A percentile compares a stretch with the other conserved stretches of the same genome.
phyloP scores from a whole-genome alignment of 2,888 invertebrate species.

The Nomada fabriciana region DNA sequence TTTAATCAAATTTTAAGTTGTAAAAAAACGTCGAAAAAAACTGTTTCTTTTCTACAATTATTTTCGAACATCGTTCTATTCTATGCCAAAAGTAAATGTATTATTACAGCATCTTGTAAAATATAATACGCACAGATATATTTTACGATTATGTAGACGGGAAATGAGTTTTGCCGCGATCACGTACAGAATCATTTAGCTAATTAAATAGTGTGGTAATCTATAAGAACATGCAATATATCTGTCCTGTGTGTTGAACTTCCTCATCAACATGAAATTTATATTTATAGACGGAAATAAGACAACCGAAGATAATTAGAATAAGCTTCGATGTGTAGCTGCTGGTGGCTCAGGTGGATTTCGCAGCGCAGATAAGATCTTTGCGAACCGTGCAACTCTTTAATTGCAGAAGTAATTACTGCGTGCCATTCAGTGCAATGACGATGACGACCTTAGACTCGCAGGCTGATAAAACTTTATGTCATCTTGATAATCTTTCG shows the following conservation, averaged over 20 bases:
- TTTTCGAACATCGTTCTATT: no score
- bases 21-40: not conserved
- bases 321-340: slow-evolving; percentile 44
- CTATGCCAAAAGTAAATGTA: no score
- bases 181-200: not conserved
- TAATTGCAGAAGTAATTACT: slow-evolving; percentile 68
- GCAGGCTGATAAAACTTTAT: slow-evolving; percentile 58
- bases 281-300: slow-evolving; percentile 51
- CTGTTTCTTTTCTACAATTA: no score
- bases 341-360: slow-evolving; percentile 42
- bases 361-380: slow-evolving; percentile 53
- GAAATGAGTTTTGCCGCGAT: not conserved
- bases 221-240: not conserved
- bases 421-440: slow-evolving; percentile 48
- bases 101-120: not conserved
- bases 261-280: slow-evolving; percentile 41
- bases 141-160: not conserved
- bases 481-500: slow-evolving; percentile 60
- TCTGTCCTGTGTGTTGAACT: slow-evolving; percentile 1
- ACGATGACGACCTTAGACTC: slow-evolving; percentile 68
- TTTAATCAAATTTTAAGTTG: no score
- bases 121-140: not conserved
- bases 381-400: slow-evolving; percentile 57
- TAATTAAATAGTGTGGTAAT: not conserved
- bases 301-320: slow-evolving; percentile 49